Evolutionary conservation across 37 sponge, comb jelly and placozoan species (phyloP).

Genomic region (Halichondria panicea): DNA sequence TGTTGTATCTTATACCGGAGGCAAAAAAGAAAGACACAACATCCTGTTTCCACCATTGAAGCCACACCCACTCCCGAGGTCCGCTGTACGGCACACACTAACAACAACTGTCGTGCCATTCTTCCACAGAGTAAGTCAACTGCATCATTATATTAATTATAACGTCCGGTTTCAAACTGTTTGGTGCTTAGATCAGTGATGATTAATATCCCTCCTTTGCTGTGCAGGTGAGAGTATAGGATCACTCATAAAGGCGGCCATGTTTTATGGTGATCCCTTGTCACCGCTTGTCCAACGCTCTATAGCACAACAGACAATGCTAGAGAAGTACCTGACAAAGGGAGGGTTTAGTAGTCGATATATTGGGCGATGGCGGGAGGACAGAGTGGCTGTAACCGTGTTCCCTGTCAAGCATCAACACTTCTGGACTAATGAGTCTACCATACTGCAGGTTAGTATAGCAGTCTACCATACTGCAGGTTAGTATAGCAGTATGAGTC

Average conservation of each 20-base stretch:
- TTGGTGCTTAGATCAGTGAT: no score
- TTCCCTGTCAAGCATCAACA: constrained; percentile 66
- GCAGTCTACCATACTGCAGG: not conserved
- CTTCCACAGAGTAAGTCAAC: no score
- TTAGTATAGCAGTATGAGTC: not conserved
- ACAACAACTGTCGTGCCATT: no score
- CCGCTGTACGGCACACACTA: no score
- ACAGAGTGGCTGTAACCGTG: constrained; percentile 79
- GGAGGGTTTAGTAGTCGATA: constrained; percentile 71
- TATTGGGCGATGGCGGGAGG: constrained; percentile 62
- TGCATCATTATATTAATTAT: no score
- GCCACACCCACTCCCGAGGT: no score
- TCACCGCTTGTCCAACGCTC: constrained; percentile 73
- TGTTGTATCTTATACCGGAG: no score
- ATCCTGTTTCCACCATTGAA: no score
- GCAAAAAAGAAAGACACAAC: no score
- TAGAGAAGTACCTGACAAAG: constrained; percentile 23
- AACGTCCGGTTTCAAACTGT: no score
- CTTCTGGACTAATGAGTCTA: constrained; percentile 68
- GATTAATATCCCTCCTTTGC: no score
- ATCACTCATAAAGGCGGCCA: not conserved
- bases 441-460: constrained; percentile 56
- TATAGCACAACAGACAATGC: constrained; percentile 52
- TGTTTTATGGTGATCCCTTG: constrained; percentile 1
- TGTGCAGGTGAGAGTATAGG: not conserved